Conservation (phyloP, 2,113 vertebrate genomes). For the Vulpes lagopus region DNA sequence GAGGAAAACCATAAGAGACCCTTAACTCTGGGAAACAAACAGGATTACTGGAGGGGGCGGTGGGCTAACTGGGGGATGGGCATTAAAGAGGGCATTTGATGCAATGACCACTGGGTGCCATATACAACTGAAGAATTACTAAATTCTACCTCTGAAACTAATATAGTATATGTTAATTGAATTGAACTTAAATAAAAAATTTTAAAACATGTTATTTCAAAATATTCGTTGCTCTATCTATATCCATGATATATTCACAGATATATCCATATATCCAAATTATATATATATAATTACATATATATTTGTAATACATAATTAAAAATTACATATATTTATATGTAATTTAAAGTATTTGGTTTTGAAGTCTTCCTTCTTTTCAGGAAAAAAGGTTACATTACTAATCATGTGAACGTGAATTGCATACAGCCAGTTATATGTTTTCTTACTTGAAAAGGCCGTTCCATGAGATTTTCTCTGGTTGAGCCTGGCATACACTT, state of each 20-base stretch:
- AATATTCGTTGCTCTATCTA: neutral
- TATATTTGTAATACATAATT: neutral
- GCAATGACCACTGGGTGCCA: neutral
- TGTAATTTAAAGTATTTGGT: constrained; percentile 1
- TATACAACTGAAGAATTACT: neutral
- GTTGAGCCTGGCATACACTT: neutral
- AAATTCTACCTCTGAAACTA: neutral
- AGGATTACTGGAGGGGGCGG: neutral
- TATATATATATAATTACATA: neutral
- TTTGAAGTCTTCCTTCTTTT: constrained; percentile 34
- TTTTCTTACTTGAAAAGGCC: neutral
- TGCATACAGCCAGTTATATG: neutral
- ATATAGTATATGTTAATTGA: neutral
- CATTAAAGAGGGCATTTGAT: neutral
- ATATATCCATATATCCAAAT: neutral
- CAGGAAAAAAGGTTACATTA: neutral
- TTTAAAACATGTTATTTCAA: neutral
- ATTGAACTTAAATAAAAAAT: neutral
- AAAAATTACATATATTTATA: neutral
- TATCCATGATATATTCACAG: neutral
- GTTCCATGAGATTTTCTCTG: neutral
- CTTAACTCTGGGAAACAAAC: neutral
- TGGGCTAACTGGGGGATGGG: neutral
- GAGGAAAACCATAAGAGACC: neutral
- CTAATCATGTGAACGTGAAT: neutral